Conservation (phyloP, 2,113 vertebrate genomes). For the Varanus salvator region DNA sequence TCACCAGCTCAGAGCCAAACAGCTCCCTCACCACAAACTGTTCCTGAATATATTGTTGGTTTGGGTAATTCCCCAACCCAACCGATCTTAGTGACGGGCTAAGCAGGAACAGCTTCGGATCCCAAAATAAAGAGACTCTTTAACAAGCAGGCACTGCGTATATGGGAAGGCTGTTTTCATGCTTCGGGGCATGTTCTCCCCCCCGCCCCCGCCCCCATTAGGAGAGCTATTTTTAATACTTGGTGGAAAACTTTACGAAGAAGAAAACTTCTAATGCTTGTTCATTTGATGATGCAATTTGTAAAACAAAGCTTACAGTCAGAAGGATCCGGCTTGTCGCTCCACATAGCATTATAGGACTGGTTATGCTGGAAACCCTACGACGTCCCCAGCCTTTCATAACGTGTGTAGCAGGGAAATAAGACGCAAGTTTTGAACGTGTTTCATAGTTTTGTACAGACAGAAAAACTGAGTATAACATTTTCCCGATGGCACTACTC, state of each 20-base stretch:
- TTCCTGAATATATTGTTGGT: not conserved
- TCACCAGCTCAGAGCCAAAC: accelerated
- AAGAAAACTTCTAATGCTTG: not conserved
- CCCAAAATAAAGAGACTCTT: conserved; percentile 6
- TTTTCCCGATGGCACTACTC: not conserved
- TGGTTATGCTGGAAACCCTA: not conserved
- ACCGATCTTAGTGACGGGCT: conserved; percentile 11
- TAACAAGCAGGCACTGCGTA: conserved; percentile 7
- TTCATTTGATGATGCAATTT: not conserved
- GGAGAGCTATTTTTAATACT: not conserved
- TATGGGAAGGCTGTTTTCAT: conserved; percentile 18
- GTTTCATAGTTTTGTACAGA: not conserved
- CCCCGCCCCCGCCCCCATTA: not conserved
- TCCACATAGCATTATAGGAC: not conserved
- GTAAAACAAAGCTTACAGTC: not conserved
- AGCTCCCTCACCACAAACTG: not conserved
- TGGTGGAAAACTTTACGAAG: not conserved
- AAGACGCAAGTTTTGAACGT: not conserved
- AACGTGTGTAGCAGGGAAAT: not conserved
- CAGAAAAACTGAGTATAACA: not conserved
- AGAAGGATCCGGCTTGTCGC: not conserved
- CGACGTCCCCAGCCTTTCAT: not conserved
- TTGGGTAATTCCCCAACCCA: conserved; percentile 7
- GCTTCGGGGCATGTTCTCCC: not conserved
- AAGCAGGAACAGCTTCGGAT: not conserved